A percentile compares a stretch with the other conserved stretches of the same genome.
These are phyloP conservation scores for Vanessa atalanta DNA, from an alignment of 1,140 invertebrate species.

Conservation along the genomic window DNA sequence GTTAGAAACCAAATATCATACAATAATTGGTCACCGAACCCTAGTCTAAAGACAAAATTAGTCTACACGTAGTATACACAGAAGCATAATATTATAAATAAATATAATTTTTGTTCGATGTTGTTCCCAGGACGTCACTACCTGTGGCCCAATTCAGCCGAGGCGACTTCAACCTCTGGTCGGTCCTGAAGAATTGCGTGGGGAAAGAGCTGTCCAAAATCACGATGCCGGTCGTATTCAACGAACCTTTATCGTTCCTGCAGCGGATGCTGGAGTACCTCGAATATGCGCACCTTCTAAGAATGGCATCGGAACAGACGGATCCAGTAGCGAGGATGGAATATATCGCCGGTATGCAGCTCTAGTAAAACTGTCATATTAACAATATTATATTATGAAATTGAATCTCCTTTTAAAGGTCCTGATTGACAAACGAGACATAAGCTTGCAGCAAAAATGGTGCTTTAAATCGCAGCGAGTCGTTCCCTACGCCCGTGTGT, in stretches of 20 bases:
- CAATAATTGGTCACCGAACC: too few relatives aligned
- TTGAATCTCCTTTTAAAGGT: too few relatives aligned
- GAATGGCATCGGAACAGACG: constrained; percentile 86
- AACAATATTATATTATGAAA: too few relatives aligned
- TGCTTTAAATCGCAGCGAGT: too few relatives aligned
- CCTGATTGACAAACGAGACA: too few relatives aligned
- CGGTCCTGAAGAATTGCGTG: constrained; percentile 95
- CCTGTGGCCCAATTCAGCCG: constrained; percentile 93
- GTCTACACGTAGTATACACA: too few relatives aligned
- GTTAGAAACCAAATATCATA: too few relatives aligned
- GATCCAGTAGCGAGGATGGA: constrained; percentile 90
- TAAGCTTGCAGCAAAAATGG: too few relatives aligned
- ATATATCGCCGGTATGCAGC: constrained; percentile 82
- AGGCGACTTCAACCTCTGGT: constrained; percentile 96
- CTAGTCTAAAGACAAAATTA: too few relatives aligned
- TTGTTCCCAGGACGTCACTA: constrained; percentile 84
- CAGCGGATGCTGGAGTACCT: constrained; percentile 97
- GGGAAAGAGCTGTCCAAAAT: constrained; percentile 98
- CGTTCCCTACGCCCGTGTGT: too few relatives aligned
- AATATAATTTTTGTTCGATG: neutral
- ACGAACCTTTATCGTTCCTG: constrained; percentile 97
- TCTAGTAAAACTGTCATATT: neutral
- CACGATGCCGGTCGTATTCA: constrained; percentile 98
- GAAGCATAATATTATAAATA: too few relatives aligned
- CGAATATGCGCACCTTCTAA: constrained; percentile 94